phyloP scores from a whole-genome alignment of 2,113 vertebrate genomes.

The Sinocyclocheilus anophthalmus region DNA sequence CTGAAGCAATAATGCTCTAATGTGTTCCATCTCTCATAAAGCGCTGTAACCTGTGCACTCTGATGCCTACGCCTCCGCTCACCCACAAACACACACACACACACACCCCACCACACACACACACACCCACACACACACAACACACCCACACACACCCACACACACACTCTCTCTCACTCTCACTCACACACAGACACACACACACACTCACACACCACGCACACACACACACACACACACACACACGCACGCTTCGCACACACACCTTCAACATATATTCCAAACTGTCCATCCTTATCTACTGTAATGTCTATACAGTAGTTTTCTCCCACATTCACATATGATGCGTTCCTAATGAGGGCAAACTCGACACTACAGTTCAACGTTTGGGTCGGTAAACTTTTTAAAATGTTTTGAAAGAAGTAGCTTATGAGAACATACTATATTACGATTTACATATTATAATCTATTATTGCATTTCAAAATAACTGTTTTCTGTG shows the following conservation, averaged over 20 bases:
- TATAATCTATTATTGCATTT: no score
- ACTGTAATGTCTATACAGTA: conserved; percentile 11
- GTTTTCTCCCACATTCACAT: not conserved
- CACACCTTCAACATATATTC: conserved; percentile 11
- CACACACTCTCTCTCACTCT: no score
- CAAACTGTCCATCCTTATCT: not conserved
- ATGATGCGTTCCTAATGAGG: not conserved
- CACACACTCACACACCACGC: conserved; percentile 25
- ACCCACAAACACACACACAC: no score
- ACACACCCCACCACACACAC: not conserved
- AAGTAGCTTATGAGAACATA: no score
- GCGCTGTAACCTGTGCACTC: conserved; percentile 62
- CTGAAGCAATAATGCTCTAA: conserved; percentile 63
- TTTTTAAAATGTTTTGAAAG: not conserved
- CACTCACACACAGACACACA: not conserved
- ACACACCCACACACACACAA: conserved; percentile 22
- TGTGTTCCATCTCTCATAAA: conserved; percentile 64
- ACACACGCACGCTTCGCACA: not conserved
- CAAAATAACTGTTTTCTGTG: no score
- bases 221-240: not conserved
- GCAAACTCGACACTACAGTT: not conserved
- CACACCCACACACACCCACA: conserved; percentile 23
- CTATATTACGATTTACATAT: no score
- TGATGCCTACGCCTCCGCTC: no score
- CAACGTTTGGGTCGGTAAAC: not conserved